phyloP scores from a whole-genome alignment of 2,113 vertebrate genomes.

The Urocitellus parryii region DNA sequence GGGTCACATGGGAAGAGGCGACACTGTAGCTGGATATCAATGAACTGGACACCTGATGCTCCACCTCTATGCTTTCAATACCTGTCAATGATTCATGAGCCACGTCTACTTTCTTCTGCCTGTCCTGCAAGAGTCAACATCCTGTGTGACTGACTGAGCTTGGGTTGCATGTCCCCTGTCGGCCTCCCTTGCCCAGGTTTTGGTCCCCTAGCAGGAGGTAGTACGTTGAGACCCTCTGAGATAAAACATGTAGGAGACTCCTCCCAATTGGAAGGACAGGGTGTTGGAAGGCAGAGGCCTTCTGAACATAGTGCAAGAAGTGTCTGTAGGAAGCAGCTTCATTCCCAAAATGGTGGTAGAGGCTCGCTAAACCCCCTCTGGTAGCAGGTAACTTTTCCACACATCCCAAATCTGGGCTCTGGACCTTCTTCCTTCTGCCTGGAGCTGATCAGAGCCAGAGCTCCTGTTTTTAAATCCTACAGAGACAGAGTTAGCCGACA shows the following conservation, averaged over 20 bases:
- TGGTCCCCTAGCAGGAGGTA: background rate
- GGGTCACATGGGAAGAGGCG: background rate
- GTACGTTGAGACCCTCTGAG: background rate
- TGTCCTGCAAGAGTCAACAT: background rate
- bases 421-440: background rate
- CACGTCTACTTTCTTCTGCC: background rate
- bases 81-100: constrained; percentile 45
- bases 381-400: background rate
- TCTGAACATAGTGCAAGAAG: background rate
- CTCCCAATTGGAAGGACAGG: background rate
- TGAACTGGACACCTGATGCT: background rate
- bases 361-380: background rate
- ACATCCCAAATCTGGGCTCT: background rate
- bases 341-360: background rate
- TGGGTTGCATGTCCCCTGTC: background rate
- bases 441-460: background rate
- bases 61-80: background rate
- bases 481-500: background rate
- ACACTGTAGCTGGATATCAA: background rate
- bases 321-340: background rate
- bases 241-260: background rate
- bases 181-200: background rate
- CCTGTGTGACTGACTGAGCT: background rate
- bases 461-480: background rate
- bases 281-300: background rate